These are phyloP conservation scores for Apolygus lucorum DNA, from an alignment of 1,140 invertebrate genomes.

Conservation along the genomic window DNA sequence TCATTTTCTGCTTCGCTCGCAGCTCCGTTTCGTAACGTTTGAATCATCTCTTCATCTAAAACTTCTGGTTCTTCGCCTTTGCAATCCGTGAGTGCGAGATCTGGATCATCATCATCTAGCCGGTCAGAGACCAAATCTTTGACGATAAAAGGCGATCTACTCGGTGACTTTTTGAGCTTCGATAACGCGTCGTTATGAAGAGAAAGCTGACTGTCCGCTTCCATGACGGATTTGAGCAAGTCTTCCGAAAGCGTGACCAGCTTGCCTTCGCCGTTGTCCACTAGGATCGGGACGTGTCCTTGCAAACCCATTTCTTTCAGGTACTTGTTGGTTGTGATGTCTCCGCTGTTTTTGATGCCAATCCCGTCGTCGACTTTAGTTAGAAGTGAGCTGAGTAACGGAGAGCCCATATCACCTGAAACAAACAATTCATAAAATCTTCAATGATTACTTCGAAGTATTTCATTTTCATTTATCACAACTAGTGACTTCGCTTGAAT, in stretches of 20 bases:
- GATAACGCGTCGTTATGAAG: neutral
- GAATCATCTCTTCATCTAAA: constrained; percentile 28
- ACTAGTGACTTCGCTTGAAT: too few relatives aligned
- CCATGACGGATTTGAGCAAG: constrained; percentile 45
- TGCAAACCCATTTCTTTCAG: constrained; percentile 46
- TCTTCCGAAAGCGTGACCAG: constrained; percentile 48
- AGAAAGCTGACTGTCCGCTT: constrained; percentile 37
- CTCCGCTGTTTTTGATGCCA: constrained; percentile 8
- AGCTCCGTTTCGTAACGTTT: constrained; percentile 28
- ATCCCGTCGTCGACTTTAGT: constrained; percentile 31
- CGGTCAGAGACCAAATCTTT: constrained; percentile 28
- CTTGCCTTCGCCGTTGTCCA: constrained; percentile 47
- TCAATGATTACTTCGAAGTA: neutral
- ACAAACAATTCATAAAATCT: neutral
- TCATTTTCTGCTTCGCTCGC: constrained; percentile 30
- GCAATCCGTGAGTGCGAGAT: neutral
- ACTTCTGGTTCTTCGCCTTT: constrained; percentile 20
- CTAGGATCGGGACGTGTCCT: constrained; percentile 45
- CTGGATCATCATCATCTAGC: constrained; percentile 15
- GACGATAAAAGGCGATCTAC: constrained; percentile 23
- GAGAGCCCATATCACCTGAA: constrained; percentile 23
- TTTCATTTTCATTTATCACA: neutral
- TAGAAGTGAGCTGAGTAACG: constrained; percentile 32
- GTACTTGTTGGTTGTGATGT: constrained; percentile 34
- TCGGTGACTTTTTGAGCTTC: neutral